Evolutionary conservation across 1,140 invertebrate species (phyloP).

Genomic region (Andricus grossulariae): DNA sequence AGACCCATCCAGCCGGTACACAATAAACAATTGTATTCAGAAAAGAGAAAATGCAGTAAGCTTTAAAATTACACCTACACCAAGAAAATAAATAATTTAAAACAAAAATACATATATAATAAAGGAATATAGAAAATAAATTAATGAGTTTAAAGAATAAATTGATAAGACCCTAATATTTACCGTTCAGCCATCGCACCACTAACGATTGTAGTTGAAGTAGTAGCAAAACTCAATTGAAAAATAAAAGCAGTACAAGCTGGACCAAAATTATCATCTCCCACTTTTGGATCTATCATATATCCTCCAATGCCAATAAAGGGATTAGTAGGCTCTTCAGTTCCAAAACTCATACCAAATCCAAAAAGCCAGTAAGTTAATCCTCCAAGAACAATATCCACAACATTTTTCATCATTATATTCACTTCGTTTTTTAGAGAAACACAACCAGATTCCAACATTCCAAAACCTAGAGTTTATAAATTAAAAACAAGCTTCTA

Average conservation of each 20-base stretch:
- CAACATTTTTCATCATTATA: constrained; percentile 98
- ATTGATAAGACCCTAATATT: constrained; percentile 26
- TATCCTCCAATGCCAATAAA: constrained; percentile 85
- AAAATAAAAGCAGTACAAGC: constrained; percentile 90
- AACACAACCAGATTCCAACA: constrained; percentile 94
- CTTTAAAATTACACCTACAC: constrained; percentile 86
- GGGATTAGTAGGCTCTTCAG: constrained; percentile 81
- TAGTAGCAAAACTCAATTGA: constrained; percentile 93
- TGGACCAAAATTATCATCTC: constrained; percentile 84
- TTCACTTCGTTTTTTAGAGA: constrained; percentile 96
- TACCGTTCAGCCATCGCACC: constrained; percentile 93
- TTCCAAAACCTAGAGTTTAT: constrained; percentile 85
- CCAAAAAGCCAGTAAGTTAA: constrained; percentile 97
- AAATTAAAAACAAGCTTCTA: constrained; percentile 3
- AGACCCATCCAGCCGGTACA: constrained; percentile 94
- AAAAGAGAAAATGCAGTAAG: constrained; percentile 93
- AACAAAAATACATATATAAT: constrained; percentile 7
- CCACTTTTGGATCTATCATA: constrained; percentile 80
- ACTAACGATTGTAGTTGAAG: constrained; percentile 93
- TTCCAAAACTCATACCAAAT: constrained; percentile 93
- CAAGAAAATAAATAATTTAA: constrained; percentile 30
- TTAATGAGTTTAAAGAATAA: constrained; percentile 13
- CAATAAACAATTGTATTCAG: constrained; percentile 94
- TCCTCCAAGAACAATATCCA: constrained; percentile 94
- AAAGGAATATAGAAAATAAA: constrained; percentile 17